Evolutionary conservation across 2,888 invertebrate species (phyloP), one percentile per base, ranked within the genome.

Genomic region (Resseliella maxima): DNA sequence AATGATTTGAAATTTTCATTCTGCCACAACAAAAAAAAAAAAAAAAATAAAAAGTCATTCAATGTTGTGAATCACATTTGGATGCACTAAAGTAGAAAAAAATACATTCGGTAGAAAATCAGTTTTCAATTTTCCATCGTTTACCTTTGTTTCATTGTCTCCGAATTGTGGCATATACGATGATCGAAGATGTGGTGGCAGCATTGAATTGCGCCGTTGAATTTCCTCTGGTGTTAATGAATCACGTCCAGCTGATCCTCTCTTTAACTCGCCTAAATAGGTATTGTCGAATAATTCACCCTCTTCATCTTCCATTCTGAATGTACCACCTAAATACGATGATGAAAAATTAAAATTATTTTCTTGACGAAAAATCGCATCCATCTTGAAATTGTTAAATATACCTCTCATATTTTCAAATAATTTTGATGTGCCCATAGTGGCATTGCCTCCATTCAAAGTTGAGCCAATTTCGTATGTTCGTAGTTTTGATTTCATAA

Each of bases 251-350:
- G 24, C 18, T 35, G 93, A 92, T 0, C 94, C 93, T 87, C 92
- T 92, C 88, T 95, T 93, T 88, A 95, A 90, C 90, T 94, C 95
- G 0, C 92, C 92, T 87, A 97, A 92, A 89, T 95, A 96, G 86
- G 95, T 95, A 88, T 95, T 95, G 90, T 96, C 96, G 89, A 97
- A 97, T 83, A 95, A 92, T 89, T 97, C 96, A 83, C 95, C 96
- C 88, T 96, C 96, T 89, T 97, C 97, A 89, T 97, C 97, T 85
- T 96, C 96, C 94, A 95, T 95, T 88, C 93, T 93, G 36, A 95
- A 91, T 88, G 93, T 93, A 3, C 89, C 89, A 50, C 89, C 89
- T 27, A 27, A 3, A 59, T 24, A 50, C 0, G 36, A n/a, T n/a
- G n/a, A n/a, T n/a, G n/a, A n/a, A n/a, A n/a, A n/a, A n/a, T n/a